phyloP scores from a whole-genome alignment of 1,140 invertebrate genomes.

The Orchesella cincta region DNA sequence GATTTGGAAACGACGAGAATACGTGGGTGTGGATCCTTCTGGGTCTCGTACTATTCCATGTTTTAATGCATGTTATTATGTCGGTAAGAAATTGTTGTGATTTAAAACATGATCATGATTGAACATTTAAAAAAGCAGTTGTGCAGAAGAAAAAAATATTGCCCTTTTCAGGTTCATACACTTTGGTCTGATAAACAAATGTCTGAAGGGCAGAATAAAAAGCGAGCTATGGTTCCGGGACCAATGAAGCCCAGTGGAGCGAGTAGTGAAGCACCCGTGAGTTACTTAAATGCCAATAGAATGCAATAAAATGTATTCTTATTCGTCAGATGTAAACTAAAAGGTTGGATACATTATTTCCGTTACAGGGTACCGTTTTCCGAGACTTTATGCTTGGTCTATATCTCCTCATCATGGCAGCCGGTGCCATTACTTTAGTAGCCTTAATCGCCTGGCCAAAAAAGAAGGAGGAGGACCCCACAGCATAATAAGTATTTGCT shows the following conservation, averaged over 20 bases:
- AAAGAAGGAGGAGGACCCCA: neutral
- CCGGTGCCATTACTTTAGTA: slow-evolving; percentile 16
- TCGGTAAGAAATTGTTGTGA: slow-evolving; percentile 70
- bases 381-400: slow-evolving; percentile 72
- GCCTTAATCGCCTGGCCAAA: slow-evolving; percentile 19
- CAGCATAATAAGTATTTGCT: too few species aligned
- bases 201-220: slow-evolving; percentile 33
- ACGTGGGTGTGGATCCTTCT: slow-evolving; percentile 75
- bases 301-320: neutral
- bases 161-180: slow-evolving; percentile 43
- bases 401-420: slow-evolving; percentile 63
- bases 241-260: slow-evolving; percentile 48
- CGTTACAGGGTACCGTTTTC: slow-evolving; percentile 70
- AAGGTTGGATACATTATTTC: neutral
- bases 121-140: neutral
- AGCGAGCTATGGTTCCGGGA: slow-evolving; percentile 41
- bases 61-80: slow-evolving; percentile 83
- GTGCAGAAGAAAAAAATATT: slow-evolving; percentile 21
- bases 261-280: slow-evolving; percentile 46
- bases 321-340: neutral
- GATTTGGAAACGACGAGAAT: slow-evolving; percentile 73
- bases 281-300: neutral
- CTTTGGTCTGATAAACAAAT: slow-evolving; percentile 48
- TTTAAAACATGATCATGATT: slow-evolving; percentile 20
- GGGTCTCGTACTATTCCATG: slow-evolving; percentile 84